Conservation (phyloP, 2,113 vertebrate species). For the Myotis brandtii region DNA sequence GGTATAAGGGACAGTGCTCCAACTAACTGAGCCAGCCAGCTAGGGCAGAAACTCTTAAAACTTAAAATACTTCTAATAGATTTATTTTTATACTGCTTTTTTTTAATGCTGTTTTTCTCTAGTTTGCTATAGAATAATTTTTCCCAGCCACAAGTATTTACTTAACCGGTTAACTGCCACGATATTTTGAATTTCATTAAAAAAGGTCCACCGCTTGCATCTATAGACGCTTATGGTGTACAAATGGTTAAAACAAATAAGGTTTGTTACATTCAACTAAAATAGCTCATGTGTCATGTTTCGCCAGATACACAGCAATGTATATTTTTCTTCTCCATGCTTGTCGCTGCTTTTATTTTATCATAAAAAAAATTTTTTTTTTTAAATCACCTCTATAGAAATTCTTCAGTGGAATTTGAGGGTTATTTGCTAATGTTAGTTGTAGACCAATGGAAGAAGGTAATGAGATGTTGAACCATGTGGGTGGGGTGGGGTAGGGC, state of each 20-base stretch:
- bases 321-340: slow-evolving; percentile 61
- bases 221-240: no score
- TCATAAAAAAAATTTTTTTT: slow-evolving; percentile 14
- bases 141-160: slow-evolving; percentile 60
- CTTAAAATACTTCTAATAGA: slow-evolving; percentile 54
- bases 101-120: slow-evolving; percentile 51
- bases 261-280: slow-evolving; percentile 43
- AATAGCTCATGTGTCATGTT: slow-evolving; percentile 24
- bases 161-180: background rate
- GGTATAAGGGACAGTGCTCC: background rate
- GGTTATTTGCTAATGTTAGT: slow-evolving; percentile 63
- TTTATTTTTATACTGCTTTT: slow-evolving; percentile 16
- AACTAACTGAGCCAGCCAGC: background rate
- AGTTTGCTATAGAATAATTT: slow-evolving; percentile 43
- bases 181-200: no score
- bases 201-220: no score
- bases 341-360: slow-evolving; percentile 56
- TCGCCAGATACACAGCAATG: slow-evolving; percentile 41
- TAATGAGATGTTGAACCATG: slow-evolving; percentile 64
- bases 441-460: slow-evolving; percentile 74
- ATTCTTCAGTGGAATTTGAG: slow-evolving; percentile 67
- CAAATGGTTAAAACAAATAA: background rate
- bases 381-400: background rate
- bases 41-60: background rate
- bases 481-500: background rate